Evolutionary conservation across 2,888 invertebrate species (phyloP).

Genomic region (Malthinus flaveolus): DNA sequence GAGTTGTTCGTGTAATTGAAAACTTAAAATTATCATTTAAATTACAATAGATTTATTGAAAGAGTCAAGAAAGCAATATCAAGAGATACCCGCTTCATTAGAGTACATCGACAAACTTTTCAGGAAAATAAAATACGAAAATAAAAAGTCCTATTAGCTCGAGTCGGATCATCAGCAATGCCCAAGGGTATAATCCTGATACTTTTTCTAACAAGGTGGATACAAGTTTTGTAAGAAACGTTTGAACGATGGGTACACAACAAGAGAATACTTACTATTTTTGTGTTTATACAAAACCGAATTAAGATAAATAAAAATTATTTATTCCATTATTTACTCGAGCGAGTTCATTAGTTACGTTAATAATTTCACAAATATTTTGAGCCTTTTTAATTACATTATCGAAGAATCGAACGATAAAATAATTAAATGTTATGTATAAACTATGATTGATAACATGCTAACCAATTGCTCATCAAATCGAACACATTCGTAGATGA

Average conservation of each 20-base stretch:
- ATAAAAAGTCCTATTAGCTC: conserved; percentile 35
- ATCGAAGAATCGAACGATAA: neutral
- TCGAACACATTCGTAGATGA: too few relatives aligned
- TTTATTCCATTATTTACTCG: neutral
- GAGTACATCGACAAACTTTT: conserved; percentile 22
- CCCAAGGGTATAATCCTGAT: conserved; percentile 32
- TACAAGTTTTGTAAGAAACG: conserved; percentile 17
- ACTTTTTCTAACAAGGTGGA: conserved; percentile 30
- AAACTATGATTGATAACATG: conserved; percentile 5
- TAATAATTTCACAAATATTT: conserved; percentile 1
- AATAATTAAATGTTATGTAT: neutral
- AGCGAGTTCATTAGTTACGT: neutral
- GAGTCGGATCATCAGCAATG: conserved; percentile 32
- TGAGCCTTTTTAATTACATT: neutral
- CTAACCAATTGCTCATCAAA: neutral
- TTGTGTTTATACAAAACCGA: conserved; percentile 8
- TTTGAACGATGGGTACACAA: conserved; percentile 10
- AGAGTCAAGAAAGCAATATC: conserved; percentile 12
- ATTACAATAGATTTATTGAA: conserved; percentile 6
- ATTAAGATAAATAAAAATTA: conserved; percentile 1
- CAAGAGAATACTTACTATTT: conserved; percentile 10
- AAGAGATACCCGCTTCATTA: conserved; percentile 21
- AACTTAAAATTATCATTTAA: conserved; percentile 2
- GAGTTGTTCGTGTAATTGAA: neutral
- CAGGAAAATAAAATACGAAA: conserved; percentile 30